Evolutionary conservation across 2,888 invertebrate genomes (phyloP).

Genomic region (Philereme vetulata): DNA sequence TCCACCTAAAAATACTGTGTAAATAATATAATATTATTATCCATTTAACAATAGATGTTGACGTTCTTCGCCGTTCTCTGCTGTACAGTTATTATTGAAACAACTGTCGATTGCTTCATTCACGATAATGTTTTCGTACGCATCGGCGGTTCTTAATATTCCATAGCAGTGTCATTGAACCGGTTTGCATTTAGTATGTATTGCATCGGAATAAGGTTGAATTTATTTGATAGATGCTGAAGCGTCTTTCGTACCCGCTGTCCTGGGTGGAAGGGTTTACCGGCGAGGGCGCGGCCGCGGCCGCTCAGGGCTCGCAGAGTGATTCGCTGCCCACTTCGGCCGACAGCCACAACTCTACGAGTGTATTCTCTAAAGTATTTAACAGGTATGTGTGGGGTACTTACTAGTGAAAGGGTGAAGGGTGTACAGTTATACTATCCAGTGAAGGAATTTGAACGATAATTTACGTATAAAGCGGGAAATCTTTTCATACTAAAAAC

Average conservation of each 20-base stretch:
- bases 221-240: conserved; percentile 89
- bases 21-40: too few relatives aligned
- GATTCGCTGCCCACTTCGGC: conserved; percentile 84
- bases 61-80: not conserved
- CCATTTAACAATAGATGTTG: not conserved
- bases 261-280: conserved; percentile 96
- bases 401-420: not conserved
- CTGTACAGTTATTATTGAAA: conserved; percentile 1
- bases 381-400: conserved; percentile 86
- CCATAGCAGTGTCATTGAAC: not conserved
- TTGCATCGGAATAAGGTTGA: not conserved
- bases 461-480: not conserved
- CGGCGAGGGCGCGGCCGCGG: conserved; percentile 87
- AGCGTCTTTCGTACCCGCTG: conserved; percentile 94
- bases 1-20: too few relatives aligned
- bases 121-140: not conserved
- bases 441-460: not conserved
- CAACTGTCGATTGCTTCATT: conserved; percentile 1
- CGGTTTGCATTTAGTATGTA: not conserved
- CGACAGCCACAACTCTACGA: conserved; percentile 86
- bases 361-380: conserved; percentile 95
- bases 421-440: not conserved
- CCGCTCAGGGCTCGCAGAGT: conserved; percentile 65
- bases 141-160: not conserved
- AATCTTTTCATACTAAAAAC: too few relatives aligned